Percentiles rank a stretch among this genome's conserved stretches.
Conservation (phyloP, 2,888 invertebrate species). For the Merodon equestris region DNA sequence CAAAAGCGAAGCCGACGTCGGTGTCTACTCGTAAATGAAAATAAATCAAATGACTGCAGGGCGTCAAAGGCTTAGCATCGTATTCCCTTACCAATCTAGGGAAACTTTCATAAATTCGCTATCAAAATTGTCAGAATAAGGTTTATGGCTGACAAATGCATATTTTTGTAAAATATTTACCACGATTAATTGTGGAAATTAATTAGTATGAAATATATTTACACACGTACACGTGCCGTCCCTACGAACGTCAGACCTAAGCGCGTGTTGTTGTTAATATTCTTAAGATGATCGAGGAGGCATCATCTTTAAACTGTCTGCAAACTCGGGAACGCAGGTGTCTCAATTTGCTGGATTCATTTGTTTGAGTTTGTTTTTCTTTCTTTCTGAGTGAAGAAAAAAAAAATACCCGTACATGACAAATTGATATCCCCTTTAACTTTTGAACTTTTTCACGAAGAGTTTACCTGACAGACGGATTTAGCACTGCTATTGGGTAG, state of each 20-base stretch:
- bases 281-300: conserved; percentile 5
- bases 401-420: conserved; percentile 60
- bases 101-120: conserved; percentile 22
- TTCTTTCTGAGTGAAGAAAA: conserved; percentile 26
- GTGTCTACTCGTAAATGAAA: conserved; percentile 31
- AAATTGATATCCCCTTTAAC: conserved; percentile 60
- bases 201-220: conserved; percentile 66
- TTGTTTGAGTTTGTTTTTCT: conserved; percentile 22
- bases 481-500: conserved; percentile 10
- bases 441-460: conserved; percentile 53
- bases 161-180: conserved; percentile 62
- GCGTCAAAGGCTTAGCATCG: conserved; percentile 44
- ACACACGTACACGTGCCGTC: conserved; percentile 12
- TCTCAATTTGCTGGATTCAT: conserved; percentile 34
- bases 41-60: conserved; percentile 65
- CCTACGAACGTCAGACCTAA: background rate
- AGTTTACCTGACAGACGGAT: conserved; percentile 54
- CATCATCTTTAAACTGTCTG: conserved; percentile 19
- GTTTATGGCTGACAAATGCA: conserved; percentile 61
- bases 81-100: conserved; percentile 36
- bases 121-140: conserved; percentile 52
- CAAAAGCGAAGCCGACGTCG: conserved; percentile 3
- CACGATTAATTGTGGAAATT: conserved; percentile 65
- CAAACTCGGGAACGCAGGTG: conserved; percentile 50
- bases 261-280: background rate